A percentile compares a stretch with the other conserved stretches of the same genome.
These are phyloP conservation scores for Ictalurus punctatus DNA, from an alignment of 2,113 vertebrate species.

Conservation along the genomic window DNA sequence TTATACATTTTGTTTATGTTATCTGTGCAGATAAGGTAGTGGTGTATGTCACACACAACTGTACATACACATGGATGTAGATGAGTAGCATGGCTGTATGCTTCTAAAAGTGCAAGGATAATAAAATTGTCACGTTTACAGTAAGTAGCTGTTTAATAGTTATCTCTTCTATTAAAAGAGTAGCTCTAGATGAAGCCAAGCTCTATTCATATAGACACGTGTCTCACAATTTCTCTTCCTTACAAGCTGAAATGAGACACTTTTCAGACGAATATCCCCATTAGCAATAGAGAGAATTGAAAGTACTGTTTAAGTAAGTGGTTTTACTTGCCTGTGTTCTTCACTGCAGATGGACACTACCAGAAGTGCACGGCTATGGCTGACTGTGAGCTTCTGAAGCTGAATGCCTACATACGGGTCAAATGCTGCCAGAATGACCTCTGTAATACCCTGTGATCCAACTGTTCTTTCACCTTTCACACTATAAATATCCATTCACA, in stretches of 20 bases:
- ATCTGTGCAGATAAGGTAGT: background rate
- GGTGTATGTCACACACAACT: background rate
- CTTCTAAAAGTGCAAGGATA: background rate
- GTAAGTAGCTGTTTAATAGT: background rate
- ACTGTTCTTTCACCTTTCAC: background rate
- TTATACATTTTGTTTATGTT: background rate
- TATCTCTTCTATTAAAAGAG: background rate
- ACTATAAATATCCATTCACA: background rate
- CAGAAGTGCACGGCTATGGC: conserved; percentile 70
- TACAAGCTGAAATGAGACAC: background rate
- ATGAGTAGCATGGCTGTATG: background rate
- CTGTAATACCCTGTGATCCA: conserved; percentile 65
- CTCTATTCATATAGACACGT: background rate
- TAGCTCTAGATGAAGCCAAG: background rate
- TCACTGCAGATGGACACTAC: conserved; percentile 61
- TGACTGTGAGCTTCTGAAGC: conserved; percentile 64
- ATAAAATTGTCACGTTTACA: background rate
- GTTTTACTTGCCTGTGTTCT: background rate
- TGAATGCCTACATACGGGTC: conserved; percentile 64
- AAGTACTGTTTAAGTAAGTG: background rate
- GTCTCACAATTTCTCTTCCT: background rate
- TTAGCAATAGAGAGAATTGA: background rate
- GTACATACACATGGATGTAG: background rate
- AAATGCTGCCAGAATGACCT: conserved; percentile 66
- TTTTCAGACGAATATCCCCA: background rate